phyloP scores from a whole-genome alignment of 2,113 vertebrate genomes.

The Anarhynchus alexandrinus region DNA sequence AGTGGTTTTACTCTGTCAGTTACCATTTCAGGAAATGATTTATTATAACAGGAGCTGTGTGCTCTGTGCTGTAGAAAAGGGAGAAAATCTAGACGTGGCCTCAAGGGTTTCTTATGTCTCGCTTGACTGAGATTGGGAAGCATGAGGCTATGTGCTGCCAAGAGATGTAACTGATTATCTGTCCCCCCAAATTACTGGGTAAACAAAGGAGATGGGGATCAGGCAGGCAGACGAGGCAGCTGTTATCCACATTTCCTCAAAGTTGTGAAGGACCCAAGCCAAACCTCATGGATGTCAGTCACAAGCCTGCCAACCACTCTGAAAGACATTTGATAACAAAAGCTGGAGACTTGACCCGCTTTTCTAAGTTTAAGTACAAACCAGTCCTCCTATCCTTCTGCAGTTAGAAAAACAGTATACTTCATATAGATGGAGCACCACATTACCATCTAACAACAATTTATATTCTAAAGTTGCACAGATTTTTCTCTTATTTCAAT shows the following conservation, averaged over 20 bases:
- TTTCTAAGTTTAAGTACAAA: neutral
- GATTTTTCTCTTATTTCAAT: neutral
- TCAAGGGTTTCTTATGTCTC: neutral
- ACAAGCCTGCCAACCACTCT: neutral
- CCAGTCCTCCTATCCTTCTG: neutral
- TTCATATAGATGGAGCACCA: neutral
- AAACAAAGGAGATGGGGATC: neutral
- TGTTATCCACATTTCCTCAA: neutral
- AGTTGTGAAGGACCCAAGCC: neutral
- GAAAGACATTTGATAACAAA: neutral
- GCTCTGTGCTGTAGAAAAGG: neutral
- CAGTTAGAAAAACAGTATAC: neutral
- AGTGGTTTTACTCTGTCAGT: constrained; percentile 13
- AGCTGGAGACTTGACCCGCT: neutral
- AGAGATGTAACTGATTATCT: neutral
- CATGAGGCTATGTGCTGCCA: neutral
- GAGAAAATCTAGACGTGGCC: neutral
- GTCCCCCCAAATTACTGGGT: neutral
- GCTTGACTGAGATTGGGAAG: neutral
- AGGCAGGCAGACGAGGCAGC: neutral
- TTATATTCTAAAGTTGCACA: neutral
- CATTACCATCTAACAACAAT: neutral
- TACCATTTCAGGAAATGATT: constrained; percentile 13
- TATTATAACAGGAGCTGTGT: neutral
- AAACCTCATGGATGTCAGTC: neutral